Evolutionary conservation across 2,113 vertebrate genomes (phyloP).

Genomic region (Rhinolophus sinicus): DNA sequence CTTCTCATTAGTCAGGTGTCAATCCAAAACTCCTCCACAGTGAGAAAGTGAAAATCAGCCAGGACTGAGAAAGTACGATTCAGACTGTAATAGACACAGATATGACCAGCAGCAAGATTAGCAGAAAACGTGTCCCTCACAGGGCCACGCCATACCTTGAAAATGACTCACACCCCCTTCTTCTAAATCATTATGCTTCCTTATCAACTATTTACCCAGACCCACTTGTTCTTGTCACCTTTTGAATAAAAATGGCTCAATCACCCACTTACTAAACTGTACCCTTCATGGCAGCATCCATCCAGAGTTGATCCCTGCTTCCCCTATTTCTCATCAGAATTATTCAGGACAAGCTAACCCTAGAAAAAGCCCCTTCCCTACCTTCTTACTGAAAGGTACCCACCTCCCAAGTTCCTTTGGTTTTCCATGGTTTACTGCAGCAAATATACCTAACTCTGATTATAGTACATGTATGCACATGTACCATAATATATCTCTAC

Average conservation of each 20-base stretch:
- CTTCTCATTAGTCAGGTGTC: neutral
- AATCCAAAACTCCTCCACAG: neutral
- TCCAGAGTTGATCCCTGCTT: neutral
- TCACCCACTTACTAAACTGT: neutral
- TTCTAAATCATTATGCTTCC: conserved; percentile 4
- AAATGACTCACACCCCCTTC: neutral
- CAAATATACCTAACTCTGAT: conserved; percentile 5
- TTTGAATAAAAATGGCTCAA: neutral
- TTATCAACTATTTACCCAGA: neutral
- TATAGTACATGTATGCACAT: neutral
- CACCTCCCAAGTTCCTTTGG: neutral
- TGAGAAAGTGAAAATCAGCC: neutral
- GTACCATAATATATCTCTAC: neutral
- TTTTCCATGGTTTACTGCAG: neutral
- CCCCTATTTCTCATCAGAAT: neutral
- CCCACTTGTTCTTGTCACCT: neutral
- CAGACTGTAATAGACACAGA: neutral
- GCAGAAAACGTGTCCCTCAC: neutral
- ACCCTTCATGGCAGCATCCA: neutral
- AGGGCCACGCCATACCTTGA: neutral
- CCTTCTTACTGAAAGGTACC: neutral
- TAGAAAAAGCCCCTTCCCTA: neutral
- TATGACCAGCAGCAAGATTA: neutral
- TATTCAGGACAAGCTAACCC: neutral
- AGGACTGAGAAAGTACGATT: neutral